Conservation (phyloP, 1,140 invertebrate genomes). For the Watersipora subatra region DNA sequence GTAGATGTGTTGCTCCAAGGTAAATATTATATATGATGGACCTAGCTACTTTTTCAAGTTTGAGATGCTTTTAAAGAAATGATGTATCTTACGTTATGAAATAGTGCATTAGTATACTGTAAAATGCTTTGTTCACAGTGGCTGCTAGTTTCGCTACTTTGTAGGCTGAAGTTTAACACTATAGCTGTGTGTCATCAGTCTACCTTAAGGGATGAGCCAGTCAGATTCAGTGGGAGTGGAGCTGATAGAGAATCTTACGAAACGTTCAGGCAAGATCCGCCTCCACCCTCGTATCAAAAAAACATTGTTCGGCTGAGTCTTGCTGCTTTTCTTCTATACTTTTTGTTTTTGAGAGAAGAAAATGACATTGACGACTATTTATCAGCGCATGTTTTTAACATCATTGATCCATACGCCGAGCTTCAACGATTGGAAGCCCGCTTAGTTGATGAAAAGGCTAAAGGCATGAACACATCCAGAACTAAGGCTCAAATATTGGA, state of each 20-base stretch:
- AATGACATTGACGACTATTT: neutral
- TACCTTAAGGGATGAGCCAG: neutral
- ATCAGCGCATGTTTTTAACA: neutral
- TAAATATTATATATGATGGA: too few relatives aligned
- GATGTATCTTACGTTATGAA: too few relatives aligned
- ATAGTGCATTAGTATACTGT: too few relatives aligned
- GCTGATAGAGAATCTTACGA: neutral
- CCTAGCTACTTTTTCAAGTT: too few relatives aligned
- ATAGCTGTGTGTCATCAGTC: neutral
- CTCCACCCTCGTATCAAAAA: neutral
- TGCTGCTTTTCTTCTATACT: neutral
- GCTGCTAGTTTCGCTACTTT: too few relatives aligned
- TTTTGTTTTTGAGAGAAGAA: neutral
- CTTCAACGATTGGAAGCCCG: neutral
- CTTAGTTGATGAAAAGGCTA: neutral
- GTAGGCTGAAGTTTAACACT: neutral
- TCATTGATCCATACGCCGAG: neutral
- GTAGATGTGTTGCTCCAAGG: too few relatives aligned
- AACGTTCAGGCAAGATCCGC: neutral
- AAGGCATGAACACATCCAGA: neutral
- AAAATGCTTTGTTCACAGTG: too few relatives aligned
- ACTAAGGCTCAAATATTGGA: too few relatives aligned
- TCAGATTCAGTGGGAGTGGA: neutral
- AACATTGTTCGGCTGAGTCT: neutral
- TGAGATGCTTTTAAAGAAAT: too few relatives aligned